phyloP scores from a whole-genome alignment of 1,140 invertebrate genomes.

The Magallana ariakensis region DNA sequence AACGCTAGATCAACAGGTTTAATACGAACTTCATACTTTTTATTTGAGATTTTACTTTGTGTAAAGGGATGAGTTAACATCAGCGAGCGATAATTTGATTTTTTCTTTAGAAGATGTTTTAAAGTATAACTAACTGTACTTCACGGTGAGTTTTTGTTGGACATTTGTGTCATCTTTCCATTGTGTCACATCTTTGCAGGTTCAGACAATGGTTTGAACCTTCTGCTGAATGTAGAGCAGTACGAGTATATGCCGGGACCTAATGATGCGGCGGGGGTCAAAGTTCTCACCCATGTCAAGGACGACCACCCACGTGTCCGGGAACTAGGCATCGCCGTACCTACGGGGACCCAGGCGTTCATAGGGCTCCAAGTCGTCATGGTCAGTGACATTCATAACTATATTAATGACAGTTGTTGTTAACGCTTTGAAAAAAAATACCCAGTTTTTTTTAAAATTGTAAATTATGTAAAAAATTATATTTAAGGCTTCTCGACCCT shows the following conservation, averaged over 20 bases:
- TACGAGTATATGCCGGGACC: slow-evolving; percentile 77
- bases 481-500: too few species aligned
- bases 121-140: too few species aligned
- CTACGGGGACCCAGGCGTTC: slow-evolving; percentile 73
- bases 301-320: slow-evolving; percentile 70
- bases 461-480: too few species aligned
- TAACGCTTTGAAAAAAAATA: too few species aligned
- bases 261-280: slow-evolving; percentile 71
- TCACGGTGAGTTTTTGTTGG: too few species aligned
- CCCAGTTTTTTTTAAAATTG: too few species aligned
- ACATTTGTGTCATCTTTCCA: too few species aligned
- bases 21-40: background rate
- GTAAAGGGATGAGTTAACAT: too few species aligned
- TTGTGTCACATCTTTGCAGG: slow-evolving; percentile 56
- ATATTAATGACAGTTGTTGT: background rate
- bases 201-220: slow-evolving; percentile 70
- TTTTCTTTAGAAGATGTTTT: too few species aligned
- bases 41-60: too few species aligned
- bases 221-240: slow-evolving; percentile 75
- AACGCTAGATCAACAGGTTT: slow-evolving; percentile 49
- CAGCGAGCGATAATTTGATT: too few species aligned
- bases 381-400: slow-evolving; percentile 54
- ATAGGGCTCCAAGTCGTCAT: slow-evolving; percentile 68
- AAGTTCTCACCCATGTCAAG: slow-evolving; percentile 69
- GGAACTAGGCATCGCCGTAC: slow-evolving; percentile 73